A percentile compares a stretch with the other conserved stretches of the same genome.
phyloP scores from a whole-genome alignment of 1,140 invertebrate genomes.

The Ephestia elutella region DNA sequence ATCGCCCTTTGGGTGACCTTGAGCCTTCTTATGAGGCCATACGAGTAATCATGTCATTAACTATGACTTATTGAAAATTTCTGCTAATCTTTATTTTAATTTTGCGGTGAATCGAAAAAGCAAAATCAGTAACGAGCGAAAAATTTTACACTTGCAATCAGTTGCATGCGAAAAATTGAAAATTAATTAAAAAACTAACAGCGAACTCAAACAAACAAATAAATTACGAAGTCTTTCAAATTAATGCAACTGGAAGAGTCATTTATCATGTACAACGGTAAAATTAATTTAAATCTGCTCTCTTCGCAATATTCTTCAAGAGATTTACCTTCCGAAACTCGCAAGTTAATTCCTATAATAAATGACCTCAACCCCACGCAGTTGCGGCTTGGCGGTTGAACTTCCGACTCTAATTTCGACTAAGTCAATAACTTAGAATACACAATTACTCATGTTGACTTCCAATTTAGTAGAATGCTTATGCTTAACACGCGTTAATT shows the following conservation, averaged over 20 bases:
- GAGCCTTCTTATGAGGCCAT: too few species aligned
- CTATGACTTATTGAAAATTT: too few species aligned
- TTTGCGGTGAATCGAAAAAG: too few species aligned
- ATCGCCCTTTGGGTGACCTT: too few species aligned
- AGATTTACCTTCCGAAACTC: conserved; percentile 5
- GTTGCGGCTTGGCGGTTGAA: conserved; percentile 1
- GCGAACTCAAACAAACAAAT: not conserved
- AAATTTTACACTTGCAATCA: too few species aligned
- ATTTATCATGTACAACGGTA: not conserved
- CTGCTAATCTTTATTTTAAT: too few species aligned
- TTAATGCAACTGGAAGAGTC: not conserved
- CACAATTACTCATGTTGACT: conserved; percentile 8
- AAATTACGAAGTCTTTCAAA: not conserved
- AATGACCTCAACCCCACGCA: conserved; percentile 9
- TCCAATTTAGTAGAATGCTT: not conserved
- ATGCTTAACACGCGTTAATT: not conserved
- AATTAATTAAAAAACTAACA: not conserved
- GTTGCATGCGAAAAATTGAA: not conserved
- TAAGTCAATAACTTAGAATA: conserved; percentile 9
- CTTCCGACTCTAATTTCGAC: conserved; percentile 6
- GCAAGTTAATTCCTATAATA: conserved; percentile 7
- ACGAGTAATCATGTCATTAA: too few species aligned
- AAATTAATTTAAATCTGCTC: conserved; percentile 4
- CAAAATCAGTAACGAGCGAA: too few species aligned
- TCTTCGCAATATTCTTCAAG: conserved; percentile 2